These are phyloP conservation scores for Zaprionus vittiger DNA, from an alignment of 1,140 invertebrate genomes.

Conservation along the genomic window DNA sequence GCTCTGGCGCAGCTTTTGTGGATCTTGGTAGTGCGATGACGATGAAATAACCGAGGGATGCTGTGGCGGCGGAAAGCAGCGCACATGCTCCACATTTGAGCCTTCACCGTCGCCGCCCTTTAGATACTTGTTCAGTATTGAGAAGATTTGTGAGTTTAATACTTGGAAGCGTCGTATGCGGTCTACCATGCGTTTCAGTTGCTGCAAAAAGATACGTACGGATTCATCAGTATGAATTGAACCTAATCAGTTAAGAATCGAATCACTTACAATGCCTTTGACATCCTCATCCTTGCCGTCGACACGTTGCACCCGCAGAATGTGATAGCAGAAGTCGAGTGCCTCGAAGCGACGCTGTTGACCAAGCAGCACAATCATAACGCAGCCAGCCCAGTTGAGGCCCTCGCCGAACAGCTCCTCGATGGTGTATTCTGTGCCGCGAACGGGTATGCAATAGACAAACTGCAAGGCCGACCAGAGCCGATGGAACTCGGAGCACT, in stretches of 20 bases:
- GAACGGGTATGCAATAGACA: slow-evolving; percentile 98
- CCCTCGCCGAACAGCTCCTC: slow-evolving; percentile 99
- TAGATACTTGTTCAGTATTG: slow-evolving; percentile 97
- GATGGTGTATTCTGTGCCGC: slow-evolving; percentile 98
- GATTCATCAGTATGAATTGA: neutral
- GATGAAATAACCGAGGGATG: slow-evolving; percentile 88
- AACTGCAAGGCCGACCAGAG: slow-evolving; percentile 99
- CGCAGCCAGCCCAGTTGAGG: slow-evolving; percentile 99
- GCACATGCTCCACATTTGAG: slow-evolving; percentile 97
- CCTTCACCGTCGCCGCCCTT: slow-evolving; percentile 93
- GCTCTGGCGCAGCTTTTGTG: slow-evolving; percentile 82
- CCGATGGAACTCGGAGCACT: slow-evolving; percentile 98
- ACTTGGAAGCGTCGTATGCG: slow-evolving; percentile 98
- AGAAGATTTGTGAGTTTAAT: slow-evolving; percentile 99
- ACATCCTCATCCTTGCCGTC: slow-evolving; percentile 98
- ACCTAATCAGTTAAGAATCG: neutral
- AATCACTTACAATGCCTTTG: slow-evolving; percentile 95
- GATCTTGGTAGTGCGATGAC: slow-evolving; percentile 84
- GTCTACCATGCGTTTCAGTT: slow-evolving; percentile 98
- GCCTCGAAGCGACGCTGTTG: slow-evolving; percentile 99
- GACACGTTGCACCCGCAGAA: slow-evolving; percentile 97
- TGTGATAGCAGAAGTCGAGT: slow-evolving; percentile 99
- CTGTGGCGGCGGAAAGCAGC: slow-evolving; percentile 97
- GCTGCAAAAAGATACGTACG: slow-evolving; percentile 86
- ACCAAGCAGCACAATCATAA: slow-evolving; percentile 98